A percentile compares a stretch with the other conserved stretches of the same genome.
Conservation (phyloP, 2,888 invertebrate species). For the Oxycera nigricornis region DNA sequence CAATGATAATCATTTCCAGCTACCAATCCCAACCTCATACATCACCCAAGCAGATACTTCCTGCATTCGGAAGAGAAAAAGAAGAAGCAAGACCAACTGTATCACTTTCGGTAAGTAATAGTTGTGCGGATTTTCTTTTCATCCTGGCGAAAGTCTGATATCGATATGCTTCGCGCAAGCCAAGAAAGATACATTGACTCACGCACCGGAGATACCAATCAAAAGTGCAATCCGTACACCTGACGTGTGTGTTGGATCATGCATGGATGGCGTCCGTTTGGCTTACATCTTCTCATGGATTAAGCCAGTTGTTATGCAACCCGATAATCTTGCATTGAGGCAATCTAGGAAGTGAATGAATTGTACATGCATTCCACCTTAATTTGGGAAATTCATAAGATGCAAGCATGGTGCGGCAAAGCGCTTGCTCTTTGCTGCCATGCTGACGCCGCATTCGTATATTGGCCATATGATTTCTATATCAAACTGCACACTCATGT, state of each 20-base stretch:
- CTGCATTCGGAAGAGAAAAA: too few relatives aligned
- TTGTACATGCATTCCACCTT: background rate
- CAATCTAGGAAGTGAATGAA: background rate
- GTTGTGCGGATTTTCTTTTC: too few relatives aligned
- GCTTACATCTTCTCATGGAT: background rate
- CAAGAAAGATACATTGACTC: background rate
- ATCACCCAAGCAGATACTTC: too few relatives aligned
- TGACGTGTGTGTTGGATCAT: background rate
- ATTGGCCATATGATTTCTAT: background rate
- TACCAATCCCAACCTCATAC: too few relatives aligned
- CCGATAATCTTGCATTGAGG: too few relatives aligned
- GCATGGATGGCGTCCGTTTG: background rate
- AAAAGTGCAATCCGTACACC: background rate
- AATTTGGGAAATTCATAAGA: constrained; percentile 26
- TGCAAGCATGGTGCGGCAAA: background rate
- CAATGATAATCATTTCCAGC: too few relatives aligned
- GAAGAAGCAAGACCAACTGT: too few relatives aligned
- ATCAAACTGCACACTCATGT: background rate
- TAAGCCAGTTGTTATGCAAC: background rate
- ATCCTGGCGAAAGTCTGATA: background rate
- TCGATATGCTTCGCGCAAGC: background rate
- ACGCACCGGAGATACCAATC: background rate
- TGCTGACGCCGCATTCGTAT: background rate
- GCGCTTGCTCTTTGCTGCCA: background rate
- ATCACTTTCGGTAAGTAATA: too few relatives aligned